These are phyloP conservation scores for Petrocephalus zakoni DNA, from an alignment of 2,113 vertebrate species.

Conservation along the genomic window DNA sequence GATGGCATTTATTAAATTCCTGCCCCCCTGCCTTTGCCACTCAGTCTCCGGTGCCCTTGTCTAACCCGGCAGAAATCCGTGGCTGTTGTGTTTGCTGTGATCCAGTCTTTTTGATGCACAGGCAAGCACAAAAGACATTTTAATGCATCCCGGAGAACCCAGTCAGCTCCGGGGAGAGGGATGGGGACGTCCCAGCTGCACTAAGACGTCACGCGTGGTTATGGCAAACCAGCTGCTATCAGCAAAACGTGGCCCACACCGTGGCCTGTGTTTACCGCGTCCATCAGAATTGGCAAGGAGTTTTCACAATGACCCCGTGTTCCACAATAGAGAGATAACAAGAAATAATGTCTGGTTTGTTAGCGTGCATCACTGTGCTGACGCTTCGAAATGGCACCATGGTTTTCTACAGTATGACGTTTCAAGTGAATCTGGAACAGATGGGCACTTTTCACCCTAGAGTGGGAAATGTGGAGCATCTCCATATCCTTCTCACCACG, in stretches of 20 bases:
- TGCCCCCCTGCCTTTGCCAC: not conserved
- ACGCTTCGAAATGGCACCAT: conserved; percentile 14
- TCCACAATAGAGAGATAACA: not conserved
- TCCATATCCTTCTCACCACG: not conserved
- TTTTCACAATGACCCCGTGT: not conserved
- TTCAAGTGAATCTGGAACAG: not conserved
- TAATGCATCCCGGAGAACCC: not conserved
- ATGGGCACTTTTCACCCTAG: not conserved
- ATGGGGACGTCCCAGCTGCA: conserved; percentile 7
- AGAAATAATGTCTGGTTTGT: conserved; percentile 8
- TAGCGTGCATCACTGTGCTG: conserved; percentile 13
- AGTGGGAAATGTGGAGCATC: not conserved
- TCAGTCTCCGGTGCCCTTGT: not conserved
- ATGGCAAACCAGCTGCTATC: not conserved
- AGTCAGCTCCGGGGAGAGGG: conserved; percentile 7
- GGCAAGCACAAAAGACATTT: conserved; percentile 17
- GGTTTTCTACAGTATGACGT: not conserved
- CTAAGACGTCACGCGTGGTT: not conserved
- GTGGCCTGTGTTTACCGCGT: not conserved
- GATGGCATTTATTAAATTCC: conserved; percentile 11
- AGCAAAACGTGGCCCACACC: not conserved
- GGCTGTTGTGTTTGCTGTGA: conserved; percentile 22
- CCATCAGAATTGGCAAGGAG: not conserved
- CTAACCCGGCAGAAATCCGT: not conserved
- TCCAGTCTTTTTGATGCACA: conserved; percentile 5